Evolutionary conservation across 2,888 invertebrate genomes (phyloP), one percentile per base, ranked within the genome.

Genomic region (Lymantria monacha): DNA sequence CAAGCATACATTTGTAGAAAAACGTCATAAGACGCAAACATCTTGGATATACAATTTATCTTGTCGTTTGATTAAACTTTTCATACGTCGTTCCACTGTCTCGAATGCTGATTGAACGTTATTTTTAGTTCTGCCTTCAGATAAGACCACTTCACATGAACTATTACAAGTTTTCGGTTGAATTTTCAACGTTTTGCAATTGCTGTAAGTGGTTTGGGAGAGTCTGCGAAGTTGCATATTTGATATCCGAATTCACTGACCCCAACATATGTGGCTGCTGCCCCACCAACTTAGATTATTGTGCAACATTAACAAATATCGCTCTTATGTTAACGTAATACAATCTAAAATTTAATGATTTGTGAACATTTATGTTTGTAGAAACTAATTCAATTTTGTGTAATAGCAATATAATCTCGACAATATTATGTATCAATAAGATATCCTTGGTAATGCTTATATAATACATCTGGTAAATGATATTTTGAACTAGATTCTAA

Each of bases 191-290:
- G 70, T 75, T 8, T 76, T 66, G 72, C 79, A 80, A 82, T 81
- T 77, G 76, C 55, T 72, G 63, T 78, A 79, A 82, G 81, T 81
- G 81, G 76, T 71, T 66, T 59, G 63, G 60, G 57, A 54, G 70
- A 70, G 73, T 69, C 65, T 70, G 66, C 69, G 61, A 69, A 77
- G 67, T 71, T 82, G 79, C 81, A 82, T 81, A 77, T 78, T 80
- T 82, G 72, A 81, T 80, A 64, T 61, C 50, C 63, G 55, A 66
- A 68, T 62, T 66, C 69, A 67, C 63, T 68, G 66, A 63, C 67
- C 69, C 62, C 63, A 45, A 61, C 52, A 54, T 46, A 55, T 50
- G 48, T 52, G 53, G 51, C 52, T 46, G 49, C 46, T 49, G 49
- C 56, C 22, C 22, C 5, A 22, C 22, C 46, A 42, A 44, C 58